Conservation (phyloP, 2,113 vertebrate genomes). For the Stomatorhinus ivindoensis region DNA sequence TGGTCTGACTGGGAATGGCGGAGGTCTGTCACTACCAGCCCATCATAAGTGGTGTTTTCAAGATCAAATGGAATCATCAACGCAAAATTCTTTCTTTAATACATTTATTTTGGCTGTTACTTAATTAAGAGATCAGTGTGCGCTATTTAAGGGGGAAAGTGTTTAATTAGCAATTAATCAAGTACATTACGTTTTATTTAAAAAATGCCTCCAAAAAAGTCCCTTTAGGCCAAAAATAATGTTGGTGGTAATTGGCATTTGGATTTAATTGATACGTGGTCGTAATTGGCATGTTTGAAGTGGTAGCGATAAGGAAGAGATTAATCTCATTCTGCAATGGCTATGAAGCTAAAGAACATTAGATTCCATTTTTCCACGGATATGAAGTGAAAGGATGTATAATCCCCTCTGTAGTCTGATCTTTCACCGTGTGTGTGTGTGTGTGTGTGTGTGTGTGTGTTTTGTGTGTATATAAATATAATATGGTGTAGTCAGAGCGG, state of each 20-base stretch:
- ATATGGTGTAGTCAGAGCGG: not conserved
- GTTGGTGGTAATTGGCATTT: constrained; percentile 24
- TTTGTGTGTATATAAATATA: not conserved
- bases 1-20: not conserved
- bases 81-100: not conserved
- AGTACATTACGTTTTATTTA: constrained; percentile 31
- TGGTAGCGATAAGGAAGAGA: constrained; percentile 27
- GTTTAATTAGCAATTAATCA: constrained; percentile 40
- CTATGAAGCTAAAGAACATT: not conserved
- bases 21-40: not conserved
- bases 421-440: not conserved
- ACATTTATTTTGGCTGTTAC: constrained; percentile 20
- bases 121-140: constrained; percentile 29
- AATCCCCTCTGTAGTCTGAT: not conserved
- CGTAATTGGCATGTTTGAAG: constrained; percentile 32
- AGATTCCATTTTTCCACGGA: not conserved
- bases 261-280: constrained; percentile 39
- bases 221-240: constrained; percentile 28
- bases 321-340: constrained; percentile 15
- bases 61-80: not conserved
- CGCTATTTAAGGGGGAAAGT: constrained; percentile 27
- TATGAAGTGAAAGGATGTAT: not conserved
- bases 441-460: too few species aligned
- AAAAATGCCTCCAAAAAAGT: constrained; percentile 31
- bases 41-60: not conserved